A percentile compares a stretch with the other conserved stretches of the same genome.
phyloP scores from a whole-genome alignment of 64 coral and sea anemone genomes.

The Dendronephthya gigantea region DNA sequence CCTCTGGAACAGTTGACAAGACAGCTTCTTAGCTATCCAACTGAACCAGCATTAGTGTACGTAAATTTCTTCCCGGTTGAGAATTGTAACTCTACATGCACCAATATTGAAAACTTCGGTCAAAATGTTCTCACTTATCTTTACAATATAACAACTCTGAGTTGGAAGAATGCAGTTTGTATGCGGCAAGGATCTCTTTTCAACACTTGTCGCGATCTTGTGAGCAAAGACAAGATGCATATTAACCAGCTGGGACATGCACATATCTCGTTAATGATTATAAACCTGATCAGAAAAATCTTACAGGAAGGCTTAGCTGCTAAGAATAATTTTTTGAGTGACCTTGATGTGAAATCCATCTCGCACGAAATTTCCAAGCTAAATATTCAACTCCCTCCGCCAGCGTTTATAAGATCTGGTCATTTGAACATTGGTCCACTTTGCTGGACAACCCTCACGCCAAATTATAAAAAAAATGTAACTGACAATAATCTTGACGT shows the following conservation, averaged over 20 bases:
- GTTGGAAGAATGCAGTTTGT: constrained; percentile 55
- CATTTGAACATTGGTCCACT: constrained; percentile 30
- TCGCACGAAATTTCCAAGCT: neutral
- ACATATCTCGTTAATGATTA: constrained; percentile 48
- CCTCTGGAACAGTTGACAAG: constrained; percentile 54
- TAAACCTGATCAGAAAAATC: constrained; percentile 25
- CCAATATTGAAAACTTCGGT: constrained; percentile 61
- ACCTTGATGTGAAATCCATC: too few species aligned
- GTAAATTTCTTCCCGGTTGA: constrained; percentile 54
- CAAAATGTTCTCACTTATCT: constrained; percentile 27
- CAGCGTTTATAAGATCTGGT: constrained; percentile 16
- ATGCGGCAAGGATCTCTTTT: neutral
- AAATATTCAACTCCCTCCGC: neutral
- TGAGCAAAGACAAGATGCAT: constrained; percentile 39
- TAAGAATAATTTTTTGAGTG: neutral
- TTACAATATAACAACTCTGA: constrained; percentile 50
- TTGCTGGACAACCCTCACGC: constrained; percentile 60
- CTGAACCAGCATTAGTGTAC: constrained; percentile 50
- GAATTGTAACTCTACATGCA: constrained; percentile 31
- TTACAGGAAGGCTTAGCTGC: constrained; percentile 14
- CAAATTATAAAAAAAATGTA: constrained; percentile 19
- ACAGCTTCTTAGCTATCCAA: constrained; percentile 26
- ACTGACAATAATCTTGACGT: constrained; percentile 15
- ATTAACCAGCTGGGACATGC: constrained; percentile 55
- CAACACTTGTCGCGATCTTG: constrained; percentile 17